Base-by-base conservation (phyloP, 2,797 vertebrate genomes). In the Odontamblyopus rebecca region DNA sequence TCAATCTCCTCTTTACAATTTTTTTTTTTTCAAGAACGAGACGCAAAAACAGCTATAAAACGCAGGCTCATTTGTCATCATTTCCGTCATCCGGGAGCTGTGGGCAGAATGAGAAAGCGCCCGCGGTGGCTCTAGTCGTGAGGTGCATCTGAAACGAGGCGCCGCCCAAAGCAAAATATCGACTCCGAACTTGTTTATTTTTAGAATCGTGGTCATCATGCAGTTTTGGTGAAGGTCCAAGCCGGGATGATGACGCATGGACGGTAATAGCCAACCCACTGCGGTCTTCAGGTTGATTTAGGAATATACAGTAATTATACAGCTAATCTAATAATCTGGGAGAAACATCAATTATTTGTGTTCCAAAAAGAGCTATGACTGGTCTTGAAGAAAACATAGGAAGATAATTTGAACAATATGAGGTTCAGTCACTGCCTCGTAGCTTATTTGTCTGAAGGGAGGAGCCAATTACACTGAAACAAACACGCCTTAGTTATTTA, bases 31-130 rank as follows among this genome's bases (percentile, higher is more conserved):
- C 74, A 84, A 78, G 85, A 88, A 82, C 63, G 57, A 77, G 77
- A 86, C 85, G 67, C 82, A 88, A 86, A 84, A 86, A 87, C 69
- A 78, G 59, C 57, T 50, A 71, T 83, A 82, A 88, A 67, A 87
- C 84, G 83, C 1, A 27, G 68, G 68, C 71, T 65, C 76, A 85
- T 92, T 90, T 89, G 89, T 92, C 91, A 92, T 89, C 61, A 86
- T 93, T 93, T 92, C 85, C 89, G 80, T 35, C 73, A 64, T 84
- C 84, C 80, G 77, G 86, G 84, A 89, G 85, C 86, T 72, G 74
- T 77, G 83, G 89, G 89, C 83, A 86, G 86, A 91, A 91, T 90
- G 89, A 89, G 77, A 88, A 82, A 87, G 83, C 63, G 82, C 77
- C 51, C 75, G 76, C 61, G 16, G 85, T 72, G 68, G 82, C 75